A percentile compares a stretch with the other conserved stretches of the same genome.
Conservation (phyloP, 53 echinoderm and acorn worm genomes). For the Echinometra lucunter region DNA sequence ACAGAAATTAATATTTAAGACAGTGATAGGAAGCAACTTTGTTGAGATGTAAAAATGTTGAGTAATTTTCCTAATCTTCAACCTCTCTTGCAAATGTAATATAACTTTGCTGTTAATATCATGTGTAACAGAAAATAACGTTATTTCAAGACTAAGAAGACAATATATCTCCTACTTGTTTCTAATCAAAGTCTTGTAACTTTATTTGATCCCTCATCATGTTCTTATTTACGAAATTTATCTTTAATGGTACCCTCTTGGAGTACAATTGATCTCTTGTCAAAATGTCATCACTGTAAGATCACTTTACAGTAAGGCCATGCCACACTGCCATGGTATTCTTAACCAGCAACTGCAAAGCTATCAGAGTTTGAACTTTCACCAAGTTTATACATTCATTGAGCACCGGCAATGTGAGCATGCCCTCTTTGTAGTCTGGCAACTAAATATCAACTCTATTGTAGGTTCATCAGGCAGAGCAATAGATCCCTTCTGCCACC, state of each 20-base stretch:
- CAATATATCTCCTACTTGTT: neutral
- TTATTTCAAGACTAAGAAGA: neutral
- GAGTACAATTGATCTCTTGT: neutral
- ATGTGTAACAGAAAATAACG: neutral
- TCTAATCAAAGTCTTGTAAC: neutral
- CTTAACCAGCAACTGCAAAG: neutral
- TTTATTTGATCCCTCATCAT: neutral
- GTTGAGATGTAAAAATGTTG: slow-evolving; percentile 3
- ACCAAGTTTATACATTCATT: slow-evolving; percentile 14
- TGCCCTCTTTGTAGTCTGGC: slow-evolving; percentile 9
- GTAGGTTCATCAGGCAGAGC: neutral
- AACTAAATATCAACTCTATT: neutral
- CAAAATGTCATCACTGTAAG: neutral
- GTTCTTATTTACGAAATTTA: neutral
- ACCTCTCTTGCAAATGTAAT: neutral
- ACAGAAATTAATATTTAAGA: neutral
- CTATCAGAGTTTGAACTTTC: neutral
- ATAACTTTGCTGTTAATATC: neutral
- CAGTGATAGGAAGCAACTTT: neutral
- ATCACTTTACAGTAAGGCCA: neutral
- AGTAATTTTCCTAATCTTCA: neutral
- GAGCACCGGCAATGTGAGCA: neutral
- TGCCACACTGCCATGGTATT: slow-evolving; percentile 14
- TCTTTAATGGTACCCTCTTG: neutral
- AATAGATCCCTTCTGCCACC: neutral